A percentile compares a stretch with the other conserved stretches of the same genome.
These are phyloP conservation scores for Copidosoma aretas DNA, from an alignment of 2,888 invertebrate genomes.

Conservation along the genomic window DNA sequence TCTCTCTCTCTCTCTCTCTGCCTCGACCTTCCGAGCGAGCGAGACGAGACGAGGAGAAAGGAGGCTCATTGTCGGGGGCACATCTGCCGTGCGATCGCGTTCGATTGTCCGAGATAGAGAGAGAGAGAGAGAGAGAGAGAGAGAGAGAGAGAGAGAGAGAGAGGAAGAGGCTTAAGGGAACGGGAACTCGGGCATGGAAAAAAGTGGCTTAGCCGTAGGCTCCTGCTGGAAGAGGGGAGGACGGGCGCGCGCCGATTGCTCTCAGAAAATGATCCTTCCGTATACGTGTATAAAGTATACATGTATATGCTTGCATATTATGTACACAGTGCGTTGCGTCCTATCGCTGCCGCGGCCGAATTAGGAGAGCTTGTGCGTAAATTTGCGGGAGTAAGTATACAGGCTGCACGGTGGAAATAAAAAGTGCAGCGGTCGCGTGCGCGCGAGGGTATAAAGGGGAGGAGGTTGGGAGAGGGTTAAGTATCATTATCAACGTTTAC, in stretches of 20 bases:
- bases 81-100: slow-evolving; percentile 60
- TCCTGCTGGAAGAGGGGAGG: slow-evolving; percentile 15
- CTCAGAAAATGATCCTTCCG: slow-evolving; percentile 34
- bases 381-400: not conserved
- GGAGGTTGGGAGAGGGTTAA: too few species aligned
- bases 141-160: slow-evolving; percentile 22
- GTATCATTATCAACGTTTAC: too few species aligned
- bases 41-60: slow-evolving; percentile 8
- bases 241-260: slow-evolving; percentile 22
- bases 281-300: too few species aligned
- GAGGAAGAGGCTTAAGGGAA: not conserved
- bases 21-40: slow-evolving; percentile 13
- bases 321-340: too few species aligned
- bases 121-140: slow-evolving; percentile 22
- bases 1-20: slow-evolving; percentile 41
- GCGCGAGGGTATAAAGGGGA: too few species aligned
- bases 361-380: too few species aligned
- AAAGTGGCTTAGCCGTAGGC: slow-evolving; percentile 55
- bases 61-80: slow-evolving; percentile 59
- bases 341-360: too few species aligned
- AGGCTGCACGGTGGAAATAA: not conserved
- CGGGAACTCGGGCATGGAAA: slow-evolving; percentile 52
- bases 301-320: too few species aligned
- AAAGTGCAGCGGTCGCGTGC: too few species aligned
- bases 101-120: slow-evolving; percentile 57